Evolutionary conservation across 2,113 vertebrate species (phyloP), one percentile per base, ranked within the genome.

Genomic region (Pseudorhombus dupliciocellatus): DNA sequence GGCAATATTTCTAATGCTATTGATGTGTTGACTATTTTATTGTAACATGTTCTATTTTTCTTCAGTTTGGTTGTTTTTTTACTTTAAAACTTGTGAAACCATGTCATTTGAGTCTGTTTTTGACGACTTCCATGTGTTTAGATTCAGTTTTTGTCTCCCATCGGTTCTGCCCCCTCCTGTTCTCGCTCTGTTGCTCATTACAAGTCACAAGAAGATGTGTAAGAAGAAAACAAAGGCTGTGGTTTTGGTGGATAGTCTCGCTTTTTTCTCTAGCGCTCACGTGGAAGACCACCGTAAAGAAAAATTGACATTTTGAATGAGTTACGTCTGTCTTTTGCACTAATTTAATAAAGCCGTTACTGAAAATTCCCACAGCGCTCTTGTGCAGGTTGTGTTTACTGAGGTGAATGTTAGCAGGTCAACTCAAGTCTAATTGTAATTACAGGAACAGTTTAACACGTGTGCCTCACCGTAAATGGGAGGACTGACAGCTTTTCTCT

Each of bases 341-440:
- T 94, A 94, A 94, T 94, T 94, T 94, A 94, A 94, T 94, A 94
- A 94, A 94, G 90, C 91, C 70, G 92, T 94, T 93, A 93, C 91
- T 93, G 93, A 94, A 93, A 91, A 83, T 91, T 92, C 84, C 83
- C 88, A 88, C 72, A 61, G 18, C 55, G 44, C 28, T 70, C 25
- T 59, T 70, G 60, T 61, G 53, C 25, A 68, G 25, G 73, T 52
- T 66, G 25, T 80, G 28, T 84, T 76, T 18, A 46, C 50, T 73
- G 34, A 26, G 2, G 54, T n/a, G 20, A 9, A 52, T 30, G 20
- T 40, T 21, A 26, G 7, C 42, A 46, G 7, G 14, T 46, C 34
- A 12, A 12, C 10, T 37, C 11, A 12, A 12, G 34, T 37, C 11
- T 37, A 37, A 37, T 28, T 28, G 26, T 12, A 37, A 10, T 37